phyloP scores from a whole-genome alignment of 2,113 vertebrate genomes.

The Marmota flaviventris region DNA sequence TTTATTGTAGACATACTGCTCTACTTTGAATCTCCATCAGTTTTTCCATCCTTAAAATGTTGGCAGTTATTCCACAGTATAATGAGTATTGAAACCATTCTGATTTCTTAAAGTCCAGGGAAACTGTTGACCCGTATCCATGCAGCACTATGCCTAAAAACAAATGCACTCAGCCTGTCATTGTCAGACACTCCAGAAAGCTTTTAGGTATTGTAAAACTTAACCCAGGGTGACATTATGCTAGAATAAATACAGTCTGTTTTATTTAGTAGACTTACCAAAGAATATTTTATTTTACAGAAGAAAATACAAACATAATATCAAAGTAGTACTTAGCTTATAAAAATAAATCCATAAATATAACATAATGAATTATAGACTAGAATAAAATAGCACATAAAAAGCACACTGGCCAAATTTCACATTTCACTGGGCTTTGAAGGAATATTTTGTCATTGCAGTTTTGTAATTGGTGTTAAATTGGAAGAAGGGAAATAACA shows the following conservation, averaged over 20 bases:
- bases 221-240: neutral
- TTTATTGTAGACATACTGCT: neutral
- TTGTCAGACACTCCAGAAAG: neutral
- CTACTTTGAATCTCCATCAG: neutral
- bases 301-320: neutral
- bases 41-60: neutral
- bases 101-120: neutral
- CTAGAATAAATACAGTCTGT: neutral
- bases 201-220: neutral
- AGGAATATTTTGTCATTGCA: neutral
- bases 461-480: neutral
- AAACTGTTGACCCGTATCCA: neutral
- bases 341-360: conserved; percentile 7
- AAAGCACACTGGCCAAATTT: neutral
- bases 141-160: neutral
- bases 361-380: neutral
- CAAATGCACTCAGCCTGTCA: neutral
- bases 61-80: neutral
- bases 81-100: neutral
- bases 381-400: neutral
- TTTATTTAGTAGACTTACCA: neutral
- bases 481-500: neutral
- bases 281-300: conserved; percentile 41
- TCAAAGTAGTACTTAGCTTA: neutral
- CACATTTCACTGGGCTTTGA: conserved; percentile 7